Base-by-base conservation (phyloP, 2,113 vertebrate species). In the Alaudala cheleensis region DNA sequence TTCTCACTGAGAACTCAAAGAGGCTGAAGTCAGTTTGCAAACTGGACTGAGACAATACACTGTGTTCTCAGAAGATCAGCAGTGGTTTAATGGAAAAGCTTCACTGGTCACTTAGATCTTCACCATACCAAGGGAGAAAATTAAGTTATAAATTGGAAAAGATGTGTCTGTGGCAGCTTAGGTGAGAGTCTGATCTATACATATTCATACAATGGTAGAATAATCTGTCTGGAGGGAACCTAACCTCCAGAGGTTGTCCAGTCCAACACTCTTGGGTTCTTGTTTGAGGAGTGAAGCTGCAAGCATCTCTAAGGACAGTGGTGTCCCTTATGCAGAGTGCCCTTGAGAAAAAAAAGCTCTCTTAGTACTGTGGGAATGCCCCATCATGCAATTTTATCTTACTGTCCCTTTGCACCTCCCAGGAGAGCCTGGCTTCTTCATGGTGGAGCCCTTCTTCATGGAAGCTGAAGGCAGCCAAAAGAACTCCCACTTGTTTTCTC, bases 1-100 rank as follows among this genome's bases (percentile, higher is more conserved):
- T 86, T 92, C 3, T 5, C n/a, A n/a, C 3, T 31, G 29, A 47
- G 56, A 34, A 28, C 37, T 51, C 33, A 28, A 54, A 66, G 29
- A 71, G 6, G 31, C 29, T 82, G 31, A 80, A 82, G 22, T 31
- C 28, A 51, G 3, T 58, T 76, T 90, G 21, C 18, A 60, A n/a
- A 39, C 4, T 58, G 44, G 39, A 29, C 18, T 64, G 56, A 57
- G 37, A 28, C 4, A 33, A 8, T 53, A 16, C 8, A 2, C 14
- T 37, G 6, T 70, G 49, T 65, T 92, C 4, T n/a, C 15, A 37
- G 23, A 60, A 74, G 14, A 26, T 92, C 50, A 51, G 19, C 58
- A 76, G 9, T 57, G n/a, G 14, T 53, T 90, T 26, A 0, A 0
- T 47, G 17, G 24, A 37, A 69, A 82, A 61, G 9, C 33, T 29